Evolutionary conservation across 2,113 vertebrate species (phyloP).

Genomic region (Numida meleagris): DNA sequence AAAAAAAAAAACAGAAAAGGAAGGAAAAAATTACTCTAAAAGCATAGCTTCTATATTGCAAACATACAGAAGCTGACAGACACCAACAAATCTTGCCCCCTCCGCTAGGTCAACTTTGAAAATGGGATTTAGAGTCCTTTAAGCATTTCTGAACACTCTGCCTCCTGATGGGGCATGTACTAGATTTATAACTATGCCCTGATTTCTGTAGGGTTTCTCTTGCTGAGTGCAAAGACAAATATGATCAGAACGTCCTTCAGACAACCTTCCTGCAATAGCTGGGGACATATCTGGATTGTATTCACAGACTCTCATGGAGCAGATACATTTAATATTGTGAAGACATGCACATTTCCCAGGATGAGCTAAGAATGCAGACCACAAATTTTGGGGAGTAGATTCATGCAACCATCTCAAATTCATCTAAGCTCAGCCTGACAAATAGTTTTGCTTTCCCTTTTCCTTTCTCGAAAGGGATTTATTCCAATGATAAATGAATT

Average conservation of each 20-base stretch:
- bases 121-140: not conserved
- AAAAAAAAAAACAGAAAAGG: not conserved
- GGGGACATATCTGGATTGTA: rapidly evolving
- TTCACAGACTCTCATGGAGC: not conserved
- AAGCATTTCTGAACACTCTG: not conserved
- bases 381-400: not conserved
- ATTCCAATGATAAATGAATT: constrained; percentile 4
- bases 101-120: not conserved
- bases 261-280: not conserved
- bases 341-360: not conserved
- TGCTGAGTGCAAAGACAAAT: not conserved
- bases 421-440: not conserved
- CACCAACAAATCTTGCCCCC: not conserved
- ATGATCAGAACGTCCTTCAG: not conserved
- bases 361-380: not conserved
- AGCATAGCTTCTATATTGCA: not conserved
- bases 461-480: not conserved
- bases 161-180: not conserved
- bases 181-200: not conserved
- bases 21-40: rapidly evolving
- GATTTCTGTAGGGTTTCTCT: not conserved
- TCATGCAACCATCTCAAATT: not conserved
- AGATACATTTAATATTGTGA: not conserved
- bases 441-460: not conserved
- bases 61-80: not conserved